Percentiles rank a stretch among this genome's conserved stretches.
Conservation (phyloP, 2,888 invertebrate species). For the Mellilla xanthometata region DNA sequence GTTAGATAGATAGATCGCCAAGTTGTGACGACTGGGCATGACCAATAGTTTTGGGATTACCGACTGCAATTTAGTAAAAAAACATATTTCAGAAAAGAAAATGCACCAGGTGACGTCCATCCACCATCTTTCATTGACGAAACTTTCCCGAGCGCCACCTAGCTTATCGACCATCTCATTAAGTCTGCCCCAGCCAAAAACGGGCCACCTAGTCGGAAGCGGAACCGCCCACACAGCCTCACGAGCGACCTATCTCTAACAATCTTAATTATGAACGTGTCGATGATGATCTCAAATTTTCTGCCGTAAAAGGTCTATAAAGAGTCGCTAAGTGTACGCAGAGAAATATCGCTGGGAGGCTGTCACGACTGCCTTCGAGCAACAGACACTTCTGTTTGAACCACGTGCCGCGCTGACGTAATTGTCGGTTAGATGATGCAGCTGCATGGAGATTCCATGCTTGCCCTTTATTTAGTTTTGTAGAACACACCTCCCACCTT, state of each 20-base stretch:
- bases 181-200: conserved; percentile 48
- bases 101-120: too few species aligned
- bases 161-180: conserved; percentile 27
- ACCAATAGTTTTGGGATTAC: too few species aligned
- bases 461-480: too few species aligned
- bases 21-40: too few species aligned
- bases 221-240: conserved; percentile 77
- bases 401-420: conserved; percentile 36
- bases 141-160: conserved; percentile 6
- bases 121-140: conserved; percentile 1
- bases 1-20: too few species aligned
- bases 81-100: too few species aligned
- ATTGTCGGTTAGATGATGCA: conserved; percentile 9
- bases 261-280: conserved; percentile 82
- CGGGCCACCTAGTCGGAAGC: conserved; percentile 74
- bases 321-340: conserved; percentile 79
- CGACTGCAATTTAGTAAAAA: too few species aligned
- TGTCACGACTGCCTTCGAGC: conserved; percentile 63
- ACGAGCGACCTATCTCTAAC: conserved; percentile 65
- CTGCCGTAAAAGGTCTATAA: conserved; percentile 80
- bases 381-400: conserved; percentile 71
- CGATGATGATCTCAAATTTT: conserved; percentile 80
- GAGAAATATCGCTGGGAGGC: conserved; percentile 69
- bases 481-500: too few species aligned
- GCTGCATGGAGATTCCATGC: too few species aligned